Conservation (phyloP, 2,113 vertebrate genomes). For the Neomonachus schauinslandi region DNA sequence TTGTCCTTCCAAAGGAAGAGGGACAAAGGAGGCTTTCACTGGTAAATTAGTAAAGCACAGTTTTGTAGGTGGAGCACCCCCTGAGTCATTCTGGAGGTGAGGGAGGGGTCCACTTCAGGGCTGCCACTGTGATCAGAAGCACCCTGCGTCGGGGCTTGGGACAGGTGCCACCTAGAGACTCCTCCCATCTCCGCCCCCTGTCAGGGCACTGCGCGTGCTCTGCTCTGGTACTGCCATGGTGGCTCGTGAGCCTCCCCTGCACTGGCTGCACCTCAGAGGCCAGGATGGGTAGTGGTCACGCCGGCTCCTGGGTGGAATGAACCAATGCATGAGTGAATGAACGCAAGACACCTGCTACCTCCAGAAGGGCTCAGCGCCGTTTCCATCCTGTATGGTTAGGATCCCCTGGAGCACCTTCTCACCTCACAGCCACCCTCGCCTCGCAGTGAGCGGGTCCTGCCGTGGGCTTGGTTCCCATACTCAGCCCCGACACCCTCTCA, state of each 20-base stretch:
- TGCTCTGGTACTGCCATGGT: rapidly evolving
- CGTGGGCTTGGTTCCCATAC: rapidly evolving
- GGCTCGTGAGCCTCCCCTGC: rapidly evolving
- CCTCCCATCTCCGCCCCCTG: rapidly evolving
- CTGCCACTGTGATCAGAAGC: rapidly evolving
- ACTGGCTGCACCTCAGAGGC: neutral
- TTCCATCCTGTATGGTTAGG: neutral
- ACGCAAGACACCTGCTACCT: neutral
- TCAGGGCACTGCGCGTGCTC: neutral
- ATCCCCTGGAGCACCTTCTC: rapidly evolving
- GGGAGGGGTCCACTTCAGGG: neutral
- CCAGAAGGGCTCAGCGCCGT: rapidly evolving
- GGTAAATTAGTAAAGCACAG: neutral
- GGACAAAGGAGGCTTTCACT: neutral
- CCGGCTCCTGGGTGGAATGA: neutral
- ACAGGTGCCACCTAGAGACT: neutral
- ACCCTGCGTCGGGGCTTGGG: neutral
- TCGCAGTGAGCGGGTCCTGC: neutral
- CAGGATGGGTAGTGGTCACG: neutral
- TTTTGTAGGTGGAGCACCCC: neutral
- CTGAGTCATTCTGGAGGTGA: neutral
- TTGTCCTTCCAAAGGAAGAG: neutral
- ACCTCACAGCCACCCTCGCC: neutral
- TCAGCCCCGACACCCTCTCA: rapidly evolving
- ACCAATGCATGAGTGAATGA: neutral